Base-by-base conservation (phyloP, 2,888 invertebrate species). In the Epistrophella euchroma region DNA sequence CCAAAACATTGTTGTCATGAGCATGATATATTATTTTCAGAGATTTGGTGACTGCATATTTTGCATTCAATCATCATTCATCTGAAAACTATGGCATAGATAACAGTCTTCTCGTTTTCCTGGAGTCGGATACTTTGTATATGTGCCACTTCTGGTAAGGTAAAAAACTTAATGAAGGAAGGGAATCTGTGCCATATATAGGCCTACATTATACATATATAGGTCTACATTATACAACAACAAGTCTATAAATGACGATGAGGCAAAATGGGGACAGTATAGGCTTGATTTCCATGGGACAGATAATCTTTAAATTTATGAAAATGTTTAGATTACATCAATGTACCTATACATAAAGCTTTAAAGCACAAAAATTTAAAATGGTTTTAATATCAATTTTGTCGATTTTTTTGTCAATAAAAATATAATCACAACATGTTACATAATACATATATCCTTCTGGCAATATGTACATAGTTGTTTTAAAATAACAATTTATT, bases 11-110 rank as follows among this genome's bases (percentile, higher is more conserved):
- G 22, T 60, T 60, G 37, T 37, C 60, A 37, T 40, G 60, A 60
- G 40, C 60, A 60, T 60, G 60, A 60, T 60, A 60, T 60, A 60
- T 60, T 60, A 37, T 60, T 40, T 37, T 60, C 60, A 22, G 32
- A 60, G 60, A 40, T 60, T 60, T 40, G 60, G 22, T 60, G 37
- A 60, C 60, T 37, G 60, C 37, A 60, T 60, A 60, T 40, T 60
- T 60, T 60, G 60, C 37, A 60, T 22, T 60, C 60, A 60, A 60
- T 60, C 60, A 60, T 60, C 37, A 60, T 60, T 60, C 40, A 60
- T 37, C 22, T 37, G 37, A 37, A 37, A 19, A 35, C 32, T 37
- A 19, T 60, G 60, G 32, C 60, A 60, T 22, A 32, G 60, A 60
- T 40, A 40, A 60, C 9, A 60, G 35, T 37, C 22, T 60, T 13